Conservation (phyloP, 2,888 invertebrate genomes). For the Nomada hirtipes region DNA sequence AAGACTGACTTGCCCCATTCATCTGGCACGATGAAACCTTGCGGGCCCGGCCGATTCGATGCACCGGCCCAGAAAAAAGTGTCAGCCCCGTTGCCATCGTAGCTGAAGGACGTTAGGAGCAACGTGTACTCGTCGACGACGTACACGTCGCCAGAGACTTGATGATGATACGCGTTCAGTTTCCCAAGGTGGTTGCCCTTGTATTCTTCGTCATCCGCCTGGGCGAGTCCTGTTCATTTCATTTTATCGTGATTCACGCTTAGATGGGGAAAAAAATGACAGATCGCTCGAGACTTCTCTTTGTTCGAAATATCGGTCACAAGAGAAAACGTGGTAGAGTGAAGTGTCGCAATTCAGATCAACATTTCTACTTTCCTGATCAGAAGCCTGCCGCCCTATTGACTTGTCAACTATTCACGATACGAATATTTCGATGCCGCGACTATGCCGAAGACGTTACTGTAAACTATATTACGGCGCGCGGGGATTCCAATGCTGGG, state of each 20-base stretch:
- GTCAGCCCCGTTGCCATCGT: constrained; percentile 96
- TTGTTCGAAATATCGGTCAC: constrained; percentile 7
- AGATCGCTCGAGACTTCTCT: constrained; percentile 15
- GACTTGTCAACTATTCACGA: background rate
- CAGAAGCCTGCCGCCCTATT: no score
- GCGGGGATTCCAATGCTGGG: constrained; percentile 19
- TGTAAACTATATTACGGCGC: no score
- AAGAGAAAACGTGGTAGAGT: constrained; percentile 2
- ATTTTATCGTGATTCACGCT: constrained; percentile 4
- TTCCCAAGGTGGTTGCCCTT: constrained; percentile 93
- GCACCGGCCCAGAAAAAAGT: constrained; percentile 98
- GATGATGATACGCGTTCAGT: constrained; percentile 96
- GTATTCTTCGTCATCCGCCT: constrained; percentile 90
- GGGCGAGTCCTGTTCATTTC: constrained; percentile 75
- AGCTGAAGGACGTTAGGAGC: constrained; percentile 92
- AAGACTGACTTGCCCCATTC: constrained; percentile 91
- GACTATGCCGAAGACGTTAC: background rate
- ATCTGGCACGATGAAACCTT: constrained; percentile 96
- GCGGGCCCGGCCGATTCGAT: constrained; percentile 93
- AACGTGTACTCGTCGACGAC: constrained; percentile 95
- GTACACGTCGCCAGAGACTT: constrained; percentile 95
- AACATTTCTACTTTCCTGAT: constrained; percentile 1
- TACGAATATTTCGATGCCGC: background rate
- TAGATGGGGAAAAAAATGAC: background rate
- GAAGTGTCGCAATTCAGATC: constrained; percentile 15